Conservation (phyloP, 2,797 vertebrate genomes). For the Lepidocolaptes lacrymiger region DNA sequence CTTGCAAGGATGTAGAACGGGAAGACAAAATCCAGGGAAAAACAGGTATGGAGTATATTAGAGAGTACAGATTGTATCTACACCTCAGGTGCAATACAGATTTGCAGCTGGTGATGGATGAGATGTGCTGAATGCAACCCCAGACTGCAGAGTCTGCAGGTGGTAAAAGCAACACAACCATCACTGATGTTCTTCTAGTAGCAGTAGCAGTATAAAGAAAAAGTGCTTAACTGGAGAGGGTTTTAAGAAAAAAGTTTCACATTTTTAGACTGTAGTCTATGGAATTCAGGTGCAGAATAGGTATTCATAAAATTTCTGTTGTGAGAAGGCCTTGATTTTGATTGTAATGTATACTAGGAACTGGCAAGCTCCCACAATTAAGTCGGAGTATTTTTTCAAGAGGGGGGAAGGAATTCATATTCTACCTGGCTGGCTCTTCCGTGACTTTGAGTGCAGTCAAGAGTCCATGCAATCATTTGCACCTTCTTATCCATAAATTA, state of each 20-base stretch:
- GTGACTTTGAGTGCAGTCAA: background rate
- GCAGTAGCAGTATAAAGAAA: background rate
- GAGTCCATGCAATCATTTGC: background rate
- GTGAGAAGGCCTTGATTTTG: background rate
- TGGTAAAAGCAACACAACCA: accelerated
- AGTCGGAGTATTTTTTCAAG: background rate
- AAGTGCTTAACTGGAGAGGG: background rate
- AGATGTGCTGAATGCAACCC: background rate
- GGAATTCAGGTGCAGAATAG: background rate
- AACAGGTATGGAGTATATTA: background rate
- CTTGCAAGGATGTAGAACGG: background rate
- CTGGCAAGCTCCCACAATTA: background rate
- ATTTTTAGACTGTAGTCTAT: background rate
- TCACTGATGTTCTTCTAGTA: background rate
- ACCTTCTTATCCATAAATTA: background rate
- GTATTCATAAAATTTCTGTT: background rate
- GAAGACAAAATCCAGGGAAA: background rate
- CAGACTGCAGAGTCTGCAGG: background rate
- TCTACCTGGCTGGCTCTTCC: background rate
- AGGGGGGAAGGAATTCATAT: background rate
- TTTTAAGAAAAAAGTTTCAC: background rate
- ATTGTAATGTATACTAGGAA: background rate
- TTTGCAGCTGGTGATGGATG: background rate
- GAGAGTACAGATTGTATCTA: background rate
- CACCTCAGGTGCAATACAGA: background rate